Conservation (phyloP, 2,797 vertebrate species). For the Parauchenoglanis ngamensis region DNA sequence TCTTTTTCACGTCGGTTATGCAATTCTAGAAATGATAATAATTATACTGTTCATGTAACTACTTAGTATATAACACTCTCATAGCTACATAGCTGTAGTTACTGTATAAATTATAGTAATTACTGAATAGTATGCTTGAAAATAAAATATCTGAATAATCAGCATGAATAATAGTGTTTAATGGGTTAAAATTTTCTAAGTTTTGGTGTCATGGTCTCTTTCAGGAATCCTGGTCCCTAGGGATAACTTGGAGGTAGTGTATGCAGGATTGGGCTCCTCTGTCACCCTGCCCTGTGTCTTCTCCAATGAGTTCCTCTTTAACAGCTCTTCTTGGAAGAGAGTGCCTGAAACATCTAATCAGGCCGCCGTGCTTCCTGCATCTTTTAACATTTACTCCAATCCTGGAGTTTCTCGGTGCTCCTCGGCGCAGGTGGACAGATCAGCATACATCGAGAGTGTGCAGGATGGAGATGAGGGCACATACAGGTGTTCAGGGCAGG, state of each 20-base stretch:
- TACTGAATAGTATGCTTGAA: background rate
- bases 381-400: constrained; percentile 32
- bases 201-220: constrained; percentile 1
- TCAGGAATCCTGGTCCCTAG: constrained; percentile 71
- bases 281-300: constrained; percentile 73
- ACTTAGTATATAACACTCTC: background rate
- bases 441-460: constrained; percentile 61
- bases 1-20: background rate
- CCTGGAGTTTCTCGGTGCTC: background rate
- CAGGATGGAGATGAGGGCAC: constrained; percentile 61
- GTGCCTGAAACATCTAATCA: background rate
- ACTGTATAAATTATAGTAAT: background rate
- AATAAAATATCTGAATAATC: background rate
- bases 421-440: constrained; percentile 54
- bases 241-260: constrained; percentile 59
- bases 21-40: background rate
- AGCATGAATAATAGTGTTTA: background rate
- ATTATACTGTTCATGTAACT: background rate
- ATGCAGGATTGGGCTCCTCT: constrained; percentile 67
- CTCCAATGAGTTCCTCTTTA: constrained; percentile 50
- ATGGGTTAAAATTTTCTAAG: background rate
- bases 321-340: constrained; percentile 61
- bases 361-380: constrained; percentile 32
- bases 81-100: background rate
- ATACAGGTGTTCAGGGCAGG: constrained; percentile 68